phyloP scores from a whole-genome alignment of 2,888 invertebrate species.

The Timema podura region DNA sequence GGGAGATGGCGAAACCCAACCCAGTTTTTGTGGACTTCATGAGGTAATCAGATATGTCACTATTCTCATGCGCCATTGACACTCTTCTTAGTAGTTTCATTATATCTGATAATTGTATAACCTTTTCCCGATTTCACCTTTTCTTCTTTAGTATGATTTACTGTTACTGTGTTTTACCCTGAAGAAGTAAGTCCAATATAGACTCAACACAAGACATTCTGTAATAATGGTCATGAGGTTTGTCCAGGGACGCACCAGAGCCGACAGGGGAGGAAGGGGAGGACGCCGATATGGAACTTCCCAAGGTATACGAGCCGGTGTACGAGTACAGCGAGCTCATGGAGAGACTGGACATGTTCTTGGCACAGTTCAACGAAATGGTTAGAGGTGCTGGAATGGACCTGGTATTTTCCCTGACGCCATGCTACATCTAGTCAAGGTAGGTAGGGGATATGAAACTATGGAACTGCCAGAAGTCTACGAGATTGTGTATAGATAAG shows the following conservation, averaged over 20 bases:
- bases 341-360: constrained; percentile 85
- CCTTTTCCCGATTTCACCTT: no score
- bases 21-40: constrained; percentile 93
- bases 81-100: neutral
- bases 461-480: neutral
- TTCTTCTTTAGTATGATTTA: no score
- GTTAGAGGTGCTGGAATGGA: constrained; percentile 94
- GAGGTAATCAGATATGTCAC: constrained; percentile 53
- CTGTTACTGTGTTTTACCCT: no score
- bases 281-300: constrained; percentile 93
- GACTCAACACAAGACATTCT: no score
- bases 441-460: constrained; percentile 27
- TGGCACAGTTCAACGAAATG: constrained; percentile 92
- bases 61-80: no score
- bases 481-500: no score
- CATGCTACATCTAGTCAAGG: constrained; percentile 88
- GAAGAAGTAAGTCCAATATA: no score
- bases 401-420: constrained; percentile 96
- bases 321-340: constrained; percentile 71
- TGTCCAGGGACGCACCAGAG: constrained; percentile 84
- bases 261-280: constrained; percentile 97
- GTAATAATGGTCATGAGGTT: no score
- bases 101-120: neutral
- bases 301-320: constrained; percentile 94
- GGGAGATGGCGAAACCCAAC: constrained; percentile 67